These are phyloP conservation scores for Myotis davidii DNA, from an alignment of 2,113 vertebrate genomes.

Conservation along the genomic window DNA sequence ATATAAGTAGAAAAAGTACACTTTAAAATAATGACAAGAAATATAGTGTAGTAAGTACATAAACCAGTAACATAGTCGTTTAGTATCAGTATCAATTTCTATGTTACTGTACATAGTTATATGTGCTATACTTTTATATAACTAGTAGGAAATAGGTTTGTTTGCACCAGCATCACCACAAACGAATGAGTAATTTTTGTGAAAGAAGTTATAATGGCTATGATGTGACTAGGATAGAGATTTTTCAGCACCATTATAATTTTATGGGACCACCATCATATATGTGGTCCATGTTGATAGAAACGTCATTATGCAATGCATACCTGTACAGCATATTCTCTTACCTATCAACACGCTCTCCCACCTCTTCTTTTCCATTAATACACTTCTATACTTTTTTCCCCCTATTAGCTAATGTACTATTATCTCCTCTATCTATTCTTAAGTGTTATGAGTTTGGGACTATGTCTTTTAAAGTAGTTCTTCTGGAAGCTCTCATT, in stretches of 20 bases:
- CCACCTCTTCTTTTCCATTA: neutral
- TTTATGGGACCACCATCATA: neutral
- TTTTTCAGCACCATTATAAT: neutral
- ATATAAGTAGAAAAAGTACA: neutral
- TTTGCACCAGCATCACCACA: neutral
- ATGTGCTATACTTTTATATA: neutral
- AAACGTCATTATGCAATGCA: neutral
- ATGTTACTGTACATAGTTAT: neutral
- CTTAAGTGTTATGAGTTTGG: neutral
- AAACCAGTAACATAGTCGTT: neutral
- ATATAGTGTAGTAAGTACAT: neutral
- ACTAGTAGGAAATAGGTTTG: neutral
- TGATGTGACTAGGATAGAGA: too few species aligned
- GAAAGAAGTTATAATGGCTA: neutral
- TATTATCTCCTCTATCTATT: neutral
- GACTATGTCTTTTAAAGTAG: neutral
- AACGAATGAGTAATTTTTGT: neutral
- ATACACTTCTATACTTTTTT: neutral
- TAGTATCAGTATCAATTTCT: neutral
- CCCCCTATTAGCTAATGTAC: neutral
- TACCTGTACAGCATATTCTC: neutral
- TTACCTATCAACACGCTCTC: neutral
- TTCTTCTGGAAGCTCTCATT: conserved; percentile 24
- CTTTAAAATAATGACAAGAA: neutral
- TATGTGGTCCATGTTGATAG: neutral